Base-by-base conservation (phyloP, 2,888 invertebrate species). In the Andrena camellia region DNA sequence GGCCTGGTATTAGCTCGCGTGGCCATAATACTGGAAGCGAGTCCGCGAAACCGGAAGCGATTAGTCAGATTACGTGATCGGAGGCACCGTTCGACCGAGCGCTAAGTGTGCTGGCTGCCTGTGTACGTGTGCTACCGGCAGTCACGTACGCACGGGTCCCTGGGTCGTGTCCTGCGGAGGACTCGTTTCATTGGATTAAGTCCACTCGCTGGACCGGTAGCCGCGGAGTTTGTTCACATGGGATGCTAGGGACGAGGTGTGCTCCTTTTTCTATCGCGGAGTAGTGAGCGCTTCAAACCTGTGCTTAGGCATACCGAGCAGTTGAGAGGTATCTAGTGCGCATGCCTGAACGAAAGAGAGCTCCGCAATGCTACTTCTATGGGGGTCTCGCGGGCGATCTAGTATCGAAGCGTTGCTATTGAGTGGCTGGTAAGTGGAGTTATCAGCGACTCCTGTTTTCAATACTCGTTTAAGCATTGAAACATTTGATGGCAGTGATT, bases 11-110 rank as follows among this genome's bases (percentile, higher is more conserved):
- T 89, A 89, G 83, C 83, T 90, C 88, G 89, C 90, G 90, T 89
- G 88, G 90, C 85, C 87, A 90, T 90, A 90, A 91, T 92, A 90
- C 90, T 92, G 90, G 89, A 92, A 92, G 90, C 90, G 87, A 87
- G 88, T 88, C 88, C 76, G 73, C 81, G 86, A 90, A 91, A 93
- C 92, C 92, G 93, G 93, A 92, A 93, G 90, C 92, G 92, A 93
- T 92, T 91, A 92, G 92, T 89, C 90, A 89, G 92, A 92, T 92
- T 92, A 91, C 91, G 91, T 91, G 92, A 92, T 92, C 90, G 90
- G 86, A 88, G 88, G 89, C 89, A 87, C 92, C 91, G 90, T 90
- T 90, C 88, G 82, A 79, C 68, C 69, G 85, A 68, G 71, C 67
- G 81, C 63, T 84, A 80, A 78, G 77, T 75, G 81, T 81, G 81